Base-by-base conservation (phyloP, 2,888 invertebrate genomes). In the Lymantria monacha region DNA sequence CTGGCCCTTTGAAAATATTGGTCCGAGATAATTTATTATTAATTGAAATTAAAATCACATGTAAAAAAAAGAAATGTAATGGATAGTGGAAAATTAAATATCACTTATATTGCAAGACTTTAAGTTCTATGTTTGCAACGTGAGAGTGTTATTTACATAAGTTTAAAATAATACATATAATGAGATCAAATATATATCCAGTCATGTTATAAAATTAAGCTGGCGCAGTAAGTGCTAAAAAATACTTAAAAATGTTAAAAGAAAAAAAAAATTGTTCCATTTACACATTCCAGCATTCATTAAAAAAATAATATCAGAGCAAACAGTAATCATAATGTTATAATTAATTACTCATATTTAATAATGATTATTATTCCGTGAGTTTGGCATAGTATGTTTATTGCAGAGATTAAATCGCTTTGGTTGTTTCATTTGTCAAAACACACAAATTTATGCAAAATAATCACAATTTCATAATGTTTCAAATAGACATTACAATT, bases 121-220 rank as follows among this genome's bases (percentile, higher is more conserved):
- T 71, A 61, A 74, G 72, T 61, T 70, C 55, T 72, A 72, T 70
- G 67, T 69, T 74, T 70, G 72, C 72, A 76, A 74, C 71, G 15
- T 13, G 41, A 70, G 63, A 66, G 69, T 72, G 74, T 79, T 84
- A 81, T 83, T 71, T 79, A 83, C 78, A 81, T 65, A 72, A 72
- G 59, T 68, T 80, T 81, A 74, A 73, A 79, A 81, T 79, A 84
- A 85, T 84, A 87, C 80, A 83, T 79, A 78, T 74, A 79, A 81
- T 89, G 88, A 89, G 88, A 89, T 88, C 88, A 87, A 81, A 80
- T 72, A 76, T 76, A 81, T 81, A 81, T 77, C 78, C 81, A 83
- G 80, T 81, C 78, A 73, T 74, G 72, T 75, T 59, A 66, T 72
- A 69, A 76, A 76, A 73, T 70, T 70, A 73, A 74, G 69, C 72